Conservation (phyloP, 2,797 vertebrate species). For the Tarsius wallacei region DNA sequence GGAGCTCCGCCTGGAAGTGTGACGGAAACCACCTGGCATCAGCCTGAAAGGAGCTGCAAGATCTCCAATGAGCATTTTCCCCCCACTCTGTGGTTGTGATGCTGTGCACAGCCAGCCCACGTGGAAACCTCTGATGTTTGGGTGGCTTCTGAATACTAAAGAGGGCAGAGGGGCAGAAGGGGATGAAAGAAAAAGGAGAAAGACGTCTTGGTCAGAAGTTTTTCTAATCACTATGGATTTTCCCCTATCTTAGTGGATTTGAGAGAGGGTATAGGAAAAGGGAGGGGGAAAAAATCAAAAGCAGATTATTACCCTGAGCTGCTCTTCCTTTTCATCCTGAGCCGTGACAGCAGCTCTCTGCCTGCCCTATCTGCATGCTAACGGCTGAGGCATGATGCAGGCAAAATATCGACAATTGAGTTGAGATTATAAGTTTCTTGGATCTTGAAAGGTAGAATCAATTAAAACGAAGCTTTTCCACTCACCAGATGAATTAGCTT, state of each 20-base stretch:
- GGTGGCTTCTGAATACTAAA: conserved; percentile 86
- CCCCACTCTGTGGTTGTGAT: conserved; percentile 83
- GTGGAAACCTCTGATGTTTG: conserved; percentile 86
- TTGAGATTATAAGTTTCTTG: conserved; percentile 74
- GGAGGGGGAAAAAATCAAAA: conserved; percentile 72
- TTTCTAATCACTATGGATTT: conserved; percentile 88
- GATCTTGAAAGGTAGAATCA: conserved; percentile 84
- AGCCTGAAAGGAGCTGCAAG: conserved; percentile 80
- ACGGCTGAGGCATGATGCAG: neutral
- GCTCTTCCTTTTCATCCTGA: conserved; percentile 71
- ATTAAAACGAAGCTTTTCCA: conserved; percentile 83
- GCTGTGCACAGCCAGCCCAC: conserved; percentile 86
- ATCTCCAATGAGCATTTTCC: conserved; percentile 82
- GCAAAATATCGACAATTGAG: conserved; percentile 75
- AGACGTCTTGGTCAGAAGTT: conserved; percentile 83
- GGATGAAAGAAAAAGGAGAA: conserved; percentile 64
- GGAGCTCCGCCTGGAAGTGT: conserved; percentile 67
- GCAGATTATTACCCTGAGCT: conserved; percentile 74
- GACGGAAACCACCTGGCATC: conserved; percentile 81
- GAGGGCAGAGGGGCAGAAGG: neutral
- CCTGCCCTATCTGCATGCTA: conserved; percentile 31
- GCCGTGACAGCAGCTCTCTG: conserved; percentile 56
- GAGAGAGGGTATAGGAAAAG: conserved; percentile 56
- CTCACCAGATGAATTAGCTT: conserved; percentile 73
- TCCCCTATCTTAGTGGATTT: conserved; percentile 54